Evolutionary conservation across 2,888 invertebrate species (phyloP), one percentile per base, ranked within the genome.

Genomic region (Brachynemurus nebulosus): DNA sequence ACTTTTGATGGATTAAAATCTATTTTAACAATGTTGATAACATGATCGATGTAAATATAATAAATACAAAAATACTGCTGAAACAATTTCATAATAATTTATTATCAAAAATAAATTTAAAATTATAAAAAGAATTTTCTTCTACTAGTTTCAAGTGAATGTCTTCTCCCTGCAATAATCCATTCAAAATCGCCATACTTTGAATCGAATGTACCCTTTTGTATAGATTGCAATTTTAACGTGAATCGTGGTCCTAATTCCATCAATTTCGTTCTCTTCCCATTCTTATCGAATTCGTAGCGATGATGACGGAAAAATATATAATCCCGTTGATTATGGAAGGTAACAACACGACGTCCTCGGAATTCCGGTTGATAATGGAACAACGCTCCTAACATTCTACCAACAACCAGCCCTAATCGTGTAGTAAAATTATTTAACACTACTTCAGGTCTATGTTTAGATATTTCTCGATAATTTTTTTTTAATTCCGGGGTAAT

Each of bases 221-320:
- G 98, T 36, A 98, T 66, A 1, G 92, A 95, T 48, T 86, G 73
- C 49, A 98, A 67, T 61, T 88, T 88, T 27, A 98, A 66, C 0
- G 98, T 99, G 66, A 99, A 98, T 52, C 96, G 71, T 0, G 98
- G 98, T 0, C 98, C 98, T n/a, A 98, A 65, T 64, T 99, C 98
- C 45, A 86, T 77, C 27, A 98, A 69, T 54, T 74, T 79, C 0
- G 81, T 78, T 14, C 72, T 72, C 55, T 77, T 78, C 1, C 80
- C 80, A 47, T 88, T 84, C 44, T 78, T 72, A 51, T 88, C 82
- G 64, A 95, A 93, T 57, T 90, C 86, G 62, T 95, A 93, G 51
- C 86, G 86, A 53, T 98, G 96, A 66, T 98, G 96, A 45, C 98
- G 77, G 62, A 99, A 96, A 69, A 99, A 98, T 55, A 98, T 90